A percentile compares a stretch with the other conserved stretches of the same genome.
These are phyloP conservation scores for Egretta garzetta DNA, from an alignment of 2,113 vertebrate species.

Conservation along the genomic window DNA sequence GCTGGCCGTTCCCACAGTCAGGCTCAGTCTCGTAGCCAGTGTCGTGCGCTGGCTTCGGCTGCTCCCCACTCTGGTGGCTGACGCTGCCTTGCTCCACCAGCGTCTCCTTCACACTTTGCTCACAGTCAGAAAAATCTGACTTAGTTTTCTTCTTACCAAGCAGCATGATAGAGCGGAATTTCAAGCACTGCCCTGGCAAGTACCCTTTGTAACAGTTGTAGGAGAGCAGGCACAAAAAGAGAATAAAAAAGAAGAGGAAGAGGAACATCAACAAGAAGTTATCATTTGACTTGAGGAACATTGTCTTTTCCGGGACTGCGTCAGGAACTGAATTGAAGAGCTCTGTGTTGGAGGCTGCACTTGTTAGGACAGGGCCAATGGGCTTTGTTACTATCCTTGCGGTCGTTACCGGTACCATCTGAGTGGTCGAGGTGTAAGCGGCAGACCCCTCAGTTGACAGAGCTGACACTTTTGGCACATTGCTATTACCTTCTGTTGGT, in stretches of 20 bases:
- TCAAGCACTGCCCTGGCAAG: constrained; percentile 89
- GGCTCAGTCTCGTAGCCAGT: constrained; percentile 94
- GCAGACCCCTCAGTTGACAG: constrained; percentile 64
- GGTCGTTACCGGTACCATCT: constrained; percentile 60
- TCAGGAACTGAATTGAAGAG: constrained; percentile 74
- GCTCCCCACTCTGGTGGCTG: constrained; percentile 83
- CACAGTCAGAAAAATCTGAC: constrained; percentile 84
- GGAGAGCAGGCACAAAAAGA: constrained; percentile 84
- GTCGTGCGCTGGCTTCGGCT: constrained; percentile 83
- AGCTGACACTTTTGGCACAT: constrained; percentile 57
- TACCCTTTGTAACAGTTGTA: constrained; percentile 98
- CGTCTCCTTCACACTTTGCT: constrained; percentile 86
- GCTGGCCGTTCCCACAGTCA: constrained; percentile 84
- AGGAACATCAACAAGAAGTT: constrained; percentile 87
- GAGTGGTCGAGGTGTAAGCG: constrained; percentile 55
- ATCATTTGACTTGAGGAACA: constrained; percentile 88
- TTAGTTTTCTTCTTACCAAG: constrained; percentile 84
- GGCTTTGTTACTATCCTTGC: constrained; percentile 75
- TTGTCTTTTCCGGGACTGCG: constrained; percentile 75
- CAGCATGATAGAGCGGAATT: constrained; percentile 83
- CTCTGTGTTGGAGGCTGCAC: constrained; percentile 67
- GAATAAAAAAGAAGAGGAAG: constrained; percentile 89
- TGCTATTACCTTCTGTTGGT: constrained; percentile 77
- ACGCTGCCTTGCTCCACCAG: constrained; percentile 81
- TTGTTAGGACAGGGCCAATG: constrained; percentile 64